A percentile compares a stretch with the other conserved stretches of the same genome.
Evolutionary conservation across 1,140 invertebrate species (phyloP).

Genomic region (Bombus impatiens): DNA sequence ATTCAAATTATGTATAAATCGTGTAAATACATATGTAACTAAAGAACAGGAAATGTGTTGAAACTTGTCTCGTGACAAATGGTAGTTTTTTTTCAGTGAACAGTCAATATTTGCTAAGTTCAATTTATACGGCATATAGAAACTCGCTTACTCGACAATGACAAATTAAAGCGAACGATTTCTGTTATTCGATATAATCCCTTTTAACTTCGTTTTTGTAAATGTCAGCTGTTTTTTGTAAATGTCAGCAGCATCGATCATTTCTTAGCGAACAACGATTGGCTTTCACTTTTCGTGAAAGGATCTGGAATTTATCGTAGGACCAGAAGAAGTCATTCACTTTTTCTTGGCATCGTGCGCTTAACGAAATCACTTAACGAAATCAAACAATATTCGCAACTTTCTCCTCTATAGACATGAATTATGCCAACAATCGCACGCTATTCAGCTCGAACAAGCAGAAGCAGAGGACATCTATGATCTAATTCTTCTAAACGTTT

Average conservation of each 20-base stretch:
- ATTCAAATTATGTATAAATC: too few species aligned
- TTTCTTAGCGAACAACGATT: not conserved
- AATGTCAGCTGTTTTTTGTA: too few species aligned
- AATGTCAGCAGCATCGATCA: not conserved
- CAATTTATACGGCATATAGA: too few species aligned
- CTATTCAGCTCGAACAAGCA: not conserved
- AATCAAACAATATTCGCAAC: not conserved
- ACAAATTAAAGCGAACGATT: not conserved
- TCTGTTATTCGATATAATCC: too few species aligned
- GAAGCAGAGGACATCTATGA: not conserved
- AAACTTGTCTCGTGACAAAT: too few species aligned
- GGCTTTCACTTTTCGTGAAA: slow-evolving; percentile 12
- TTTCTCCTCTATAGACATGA: not conserved
- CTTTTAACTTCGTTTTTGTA: too few species aligned
- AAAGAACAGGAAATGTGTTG: too few species aligned
- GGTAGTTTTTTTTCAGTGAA: not conserved
- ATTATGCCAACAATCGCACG: not conserved
- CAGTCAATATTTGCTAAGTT: too few species aligned
- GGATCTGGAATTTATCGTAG: not conserved
- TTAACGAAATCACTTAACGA: not conserved
- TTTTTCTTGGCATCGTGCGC: not conserved
- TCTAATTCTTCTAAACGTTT: not conserved
- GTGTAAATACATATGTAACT: too few species aligned
- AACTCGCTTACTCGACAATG: not conserved
- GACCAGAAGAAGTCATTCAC: not conserved